Conservation (phyloP, 2,113 vertebrate species). For the Haemorhous mexicanus region DNA sequence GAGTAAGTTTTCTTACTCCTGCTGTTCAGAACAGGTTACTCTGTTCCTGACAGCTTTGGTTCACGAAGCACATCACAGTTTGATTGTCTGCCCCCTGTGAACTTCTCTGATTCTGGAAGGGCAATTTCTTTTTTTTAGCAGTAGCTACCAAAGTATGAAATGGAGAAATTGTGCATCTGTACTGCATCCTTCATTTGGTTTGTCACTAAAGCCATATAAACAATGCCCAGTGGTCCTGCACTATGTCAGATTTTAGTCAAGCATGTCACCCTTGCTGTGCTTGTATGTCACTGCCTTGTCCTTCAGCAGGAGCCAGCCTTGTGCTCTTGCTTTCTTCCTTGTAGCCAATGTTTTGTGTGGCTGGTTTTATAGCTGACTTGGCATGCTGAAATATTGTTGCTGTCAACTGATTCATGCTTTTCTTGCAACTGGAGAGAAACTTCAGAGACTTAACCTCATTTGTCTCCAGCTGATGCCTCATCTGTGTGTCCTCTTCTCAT, state of each 20-base stretch:
- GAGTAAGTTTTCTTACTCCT: not conserved
- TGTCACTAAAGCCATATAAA: not conserved
- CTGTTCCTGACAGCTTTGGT: not conserved
- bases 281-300: not conserved
- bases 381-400: not conserved
- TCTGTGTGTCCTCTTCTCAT: not conserved
- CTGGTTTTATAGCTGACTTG: not conserved
- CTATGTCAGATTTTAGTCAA: not conserved
- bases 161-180: not conserved
- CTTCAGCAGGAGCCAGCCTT: not conserved
- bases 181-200: not conserved
- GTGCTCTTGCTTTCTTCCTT: not conserved
- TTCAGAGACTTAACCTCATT: not conserved
- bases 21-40: not conserved
- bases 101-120: not conserved
- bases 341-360: not conserved
- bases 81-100: not conserved
- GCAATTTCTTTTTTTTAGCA: not conserved
- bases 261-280: not conserved
- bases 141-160: not conserved
- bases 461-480: not conserved
- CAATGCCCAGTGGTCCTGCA: not conserved
- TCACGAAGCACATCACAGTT: not conserved
- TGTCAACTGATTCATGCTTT: not conserved
- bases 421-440: not conserved